Base-by-base conservation (phyloP, 1,140 invertebrate species). In the Colletes gigas region DNA sequence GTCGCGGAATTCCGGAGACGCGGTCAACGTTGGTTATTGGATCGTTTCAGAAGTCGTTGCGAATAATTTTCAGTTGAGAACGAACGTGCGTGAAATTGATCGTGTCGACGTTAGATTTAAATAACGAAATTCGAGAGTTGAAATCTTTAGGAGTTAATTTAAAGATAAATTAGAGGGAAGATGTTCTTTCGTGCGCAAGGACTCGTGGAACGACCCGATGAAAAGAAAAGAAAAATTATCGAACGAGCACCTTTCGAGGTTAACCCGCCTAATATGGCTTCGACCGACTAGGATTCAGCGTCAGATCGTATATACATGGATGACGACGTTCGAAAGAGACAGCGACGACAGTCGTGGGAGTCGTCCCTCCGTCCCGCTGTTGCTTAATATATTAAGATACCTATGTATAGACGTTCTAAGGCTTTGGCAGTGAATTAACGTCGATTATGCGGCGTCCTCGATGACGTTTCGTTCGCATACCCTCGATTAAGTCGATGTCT, bases 371-470 rank as follows among this genome's bases (percentile, higher is more conserved):
- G 30, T 54, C 44, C 44, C 52, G 66, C 77, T 81, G 65, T 70
- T 78, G 71, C 78, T 85, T 80, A 78, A 83, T 80, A 83, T 81
- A 82, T 82, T 78, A 72, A 80, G 30, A 86, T 91, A 90, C 89
- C 88, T 91, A 92, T 90, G 89, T 90, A 92, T 93, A 93, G 89
- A 93, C 90, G 92, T 91, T 91, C 92, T 92, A 93, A 94, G 91
- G 91, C 93, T 93, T 93, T 93, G 93, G 93, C 93, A 93, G 93
- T 93, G 92, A 92, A 89, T 86, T 88, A 93, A 89, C 90, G 86
- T 92, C 72, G 89, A 91, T 90, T 89, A 88, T 88, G 80, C 88
- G 83, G 89, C 83, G 82, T 81, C 15, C 68, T 83, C 90, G 83
- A 76, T 30, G 83, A 67, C 9, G 15, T 14, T 70, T 59, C 57